phyloP scores from a whole-genome alignment of 2,797 vertebrate genomes.

The Pantherophis alleghaniensis region DNA sequence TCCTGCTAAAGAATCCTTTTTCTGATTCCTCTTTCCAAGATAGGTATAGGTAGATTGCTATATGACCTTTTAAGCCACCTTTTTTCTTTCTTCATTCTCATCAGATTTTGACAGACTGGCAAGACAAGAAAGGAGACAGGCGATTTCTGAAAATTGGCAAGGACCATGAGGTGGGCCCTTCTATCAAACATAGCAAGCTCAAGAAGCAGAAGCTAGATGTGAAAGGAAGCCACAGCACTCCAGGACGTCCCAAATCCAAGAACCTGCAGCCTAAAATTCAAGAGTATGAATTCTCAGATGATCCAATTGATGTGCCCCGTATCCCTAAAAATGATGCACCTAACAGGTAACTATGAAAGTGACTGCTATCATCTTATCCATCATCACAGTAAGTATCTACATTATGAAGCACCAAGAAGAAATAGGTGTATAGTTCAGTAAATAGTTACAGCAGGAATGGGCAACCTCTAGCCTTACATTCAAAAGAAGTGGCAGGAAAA shows the following conservation, averaged over 20 bases:
- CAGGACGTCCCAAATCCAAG: slow-evolving; percentile 93
- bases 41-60: too few relatives aligned
- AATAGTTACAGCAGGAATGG: neutral
- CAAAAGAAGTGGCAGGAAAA: neutral
- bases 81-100: slow-evolving; percentile 18
- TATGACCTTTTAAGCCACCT: neutral
- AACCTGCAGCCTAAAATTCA: slow-evolving; percentile 93
- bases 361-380: neutral
- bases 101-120: slow-evolving; percentile 98
- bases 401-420: neutral
- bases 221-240: slow-evolving; percentile 88
- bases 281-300: slow-evolving; percentile 96
- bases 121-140: slow-evolving; percentile 97
- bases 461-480: neutral
- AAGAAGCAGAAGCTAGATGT: slow-evolving; percentile 96
- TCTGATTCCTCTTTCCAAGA: neutral
- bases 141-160: slow-evolving; percentile 90
- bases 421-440: neutral
- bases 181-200: slow-evolving; percentile 90
- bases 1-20: neutral
- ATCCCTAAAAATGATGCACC: slow-evolving; percentile 97
- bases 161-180: slow-evolving; percentile 86
- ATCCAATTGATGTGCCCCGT: slow-evolving; percentile 92
- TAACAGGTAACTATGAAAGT: slow-evolving; percentile 81
- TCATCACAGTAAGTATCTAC: neutral